A percentile compares a stretch with the other conserved stretches of the same genome.
Evolutionary conservation across 2,888 invertebrate species (phyloP).

Genomic region (Ectobius pallidus): DNA sequence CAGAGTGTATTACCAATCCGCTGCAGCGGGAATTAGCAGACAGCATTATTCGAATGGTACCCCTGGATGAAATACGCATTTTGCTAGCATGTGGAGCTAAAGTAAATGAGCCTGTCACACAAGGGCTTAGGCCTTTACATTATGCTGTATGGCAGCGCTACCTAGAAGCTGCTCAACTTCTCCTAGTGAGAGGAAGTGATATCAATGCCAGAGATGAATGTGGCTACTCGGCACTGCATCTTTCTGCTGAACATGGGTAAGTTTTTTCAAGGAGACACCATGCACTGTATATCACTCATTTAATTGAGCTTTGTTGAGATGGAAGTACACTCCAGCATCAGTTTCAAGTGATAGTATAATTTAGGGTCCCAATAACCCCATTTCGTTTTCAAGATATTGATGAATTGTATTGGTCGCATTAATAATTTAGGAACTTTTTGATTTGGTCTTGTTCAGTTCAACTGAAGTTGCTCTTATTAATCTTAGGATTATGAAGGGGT

Average conservation of each 20-base stretch:
- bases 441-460: no score
- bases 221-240: constrained; percentile 88
- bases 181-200: constrained; percentile 82
- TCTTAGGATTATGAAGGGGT: no score
- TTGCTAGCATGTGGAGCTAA: constrained; percentile 86
- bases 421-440: no score
- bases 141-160: constrained; percentile 91
- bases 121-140: constrained; percentile 87
- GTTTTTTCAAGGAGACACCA: constrained; percentile 47
- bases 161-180: constrained; percentile 77
- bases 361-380: no score
- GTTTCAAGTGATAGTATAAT: no score
- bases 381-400: no score
- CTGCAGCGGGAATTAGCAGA: constrained; percentile 87
- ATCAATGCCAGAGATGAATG: constrained; percentile 86
- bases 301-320: no score
- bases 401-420: no score
- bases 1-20: constrained; percentile 74
- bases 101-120: constrained; percentile 79
- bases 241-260: constrained; percentile 87
- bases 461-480: no score
- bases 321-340: no score
- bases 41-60: constrained; percentile 86
- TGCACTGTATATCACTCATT: no score
- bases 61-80: constrained; percentile 85